phyloP scores from a whole-genome alignment of 2,113 vertebrate genomes.

The Pomatorhinus ruficollis region DNA sequence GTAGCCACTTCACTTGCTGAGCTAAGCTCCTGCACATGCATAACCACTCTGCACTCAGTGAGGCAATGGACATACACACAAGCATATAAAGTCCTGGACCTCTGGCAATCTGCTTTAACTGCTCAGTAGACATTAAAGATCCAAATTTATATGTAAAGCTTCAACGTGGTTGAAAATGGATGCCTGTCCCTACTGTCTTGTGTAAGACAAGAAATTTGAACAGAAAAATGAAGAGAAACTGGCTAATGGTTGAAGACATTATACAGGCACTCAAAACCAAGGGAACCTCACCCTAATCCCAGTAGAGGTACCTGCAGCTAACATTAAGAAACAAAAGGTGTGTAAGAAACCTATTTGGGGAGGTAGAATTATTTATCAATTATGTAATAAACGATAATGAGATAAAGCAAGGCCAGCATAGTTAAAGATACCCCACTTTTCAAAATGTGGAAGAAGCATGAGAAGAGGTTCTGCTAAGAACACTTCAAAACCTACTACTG shows the following conservation, averaged over 20 bases:
- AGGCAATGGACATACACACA: accelerated
- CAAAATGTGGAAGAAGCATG: neutral
- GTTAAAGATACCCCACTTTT: neutral
- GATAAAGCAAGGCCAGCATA: neutral
- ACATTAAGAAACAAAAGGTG: neutral
- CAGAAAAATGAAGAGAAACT: neutral
- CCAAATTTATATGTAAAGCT: neutral
- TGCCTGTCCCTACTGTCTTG: neutral
- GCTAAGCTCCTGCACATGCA: neutral
- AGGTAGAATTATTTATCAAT: neutral
- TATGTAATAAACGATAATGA: neutral
- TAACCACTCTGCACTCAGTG: neutral
- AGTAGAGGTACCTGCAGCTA: neutral
- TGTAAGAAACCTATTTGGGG: neutral
- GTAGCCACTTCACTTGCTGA: neutral
- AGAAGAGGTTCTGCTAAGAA: neutral
- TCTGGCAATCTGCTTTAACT: neutral
- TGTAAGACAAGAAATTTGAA: neutral
- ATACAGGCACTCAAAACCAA: neutral
- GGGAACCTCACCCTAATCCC: neutral
- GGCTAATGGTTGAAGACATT: neutral
- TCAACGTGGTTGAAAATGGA: neutral
- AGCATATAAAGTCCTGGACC: neutral
- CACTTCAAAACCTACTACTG: neutral
- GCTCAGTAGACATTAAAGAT: neutral